Conservation (phyloP, 1,140 invertebrate species). For the Brevipalpus yothersi region DNA sequence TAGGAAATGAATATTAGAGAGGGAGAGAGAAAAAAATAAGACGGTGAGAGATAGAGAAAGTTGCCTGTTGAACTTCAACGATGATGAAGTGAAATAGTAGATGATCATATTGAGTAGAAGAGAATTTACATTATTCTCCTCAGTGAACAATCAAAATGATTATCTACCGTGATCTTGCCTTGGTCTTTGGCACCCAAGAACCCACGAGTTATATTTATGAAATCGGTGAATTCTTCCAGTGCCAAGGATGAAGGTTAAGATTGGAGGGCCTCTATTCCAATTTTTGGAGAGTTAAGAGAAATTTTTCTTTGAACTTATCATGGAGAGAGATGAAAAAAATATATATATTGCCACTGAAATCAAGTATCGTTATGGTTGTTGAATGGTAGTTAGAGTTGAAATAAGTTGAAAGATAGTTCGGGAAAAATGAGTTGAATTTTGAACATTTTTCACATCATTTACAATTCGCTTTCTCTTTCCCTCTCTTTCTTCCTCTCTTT, state of each 20-base stretch:
- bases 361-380: no score
- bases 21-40: background rate
- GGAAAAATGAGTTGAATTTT: background rate
- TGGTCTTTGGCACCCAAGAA: conserved; percentile 17
- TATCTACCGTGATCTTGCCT: background rate
- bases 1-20: background rate
- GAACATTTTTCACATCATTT: no score
- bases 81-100: background rate
- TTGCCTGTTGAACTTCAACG: background rate
- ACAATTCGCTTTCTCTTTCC: no score
- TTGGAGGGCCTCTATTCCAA: background rate
- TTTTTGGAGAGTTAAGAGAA: no score
- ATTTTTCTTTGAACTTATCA: no score
- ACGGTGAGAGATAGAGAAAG: background rate
- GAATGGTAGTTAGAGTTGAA: no score
- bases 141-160: background rate
- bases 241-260: conserved; percentile 14
- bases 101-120: background rate
- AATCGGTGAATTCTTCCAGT: conserved; percentile 18
- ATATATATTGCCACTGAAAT: no score
- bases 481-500: no score
- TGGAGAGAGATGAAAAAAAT: no score
- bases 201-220: conserved; percentile 12
- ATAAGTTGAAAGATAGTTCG: background rate
- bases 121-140: background rate